These are phyloP conservation scores for Caenorhabditis sulstoni DNA, from an alignment of 2,888 invertebrate species.

Conservation along the genomic window DNA sequence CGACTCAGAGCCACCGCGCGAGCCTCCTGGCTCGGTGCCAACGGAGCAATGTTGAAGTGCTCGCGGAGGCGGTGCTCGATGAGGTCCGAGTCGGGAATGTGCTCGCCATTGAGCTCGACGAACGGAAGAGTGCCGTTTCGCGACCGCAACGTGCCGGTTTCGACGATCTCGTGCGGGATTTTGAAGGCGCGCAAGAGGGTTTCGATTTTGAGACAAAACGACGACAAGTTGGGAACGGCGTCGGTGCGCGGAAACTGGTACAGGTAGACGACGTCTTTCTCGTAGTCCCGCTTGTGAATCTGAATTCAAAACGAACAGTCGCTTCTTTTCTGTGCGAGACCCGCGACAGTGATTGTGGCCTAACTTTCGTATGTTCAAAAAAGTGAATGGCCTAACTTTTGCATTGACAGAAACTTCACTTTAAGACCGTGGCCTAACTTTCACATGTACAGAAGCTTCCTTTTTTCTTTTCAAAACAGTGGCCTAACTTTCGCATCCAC, in stretches of 20 bases:
- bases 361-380: too few relatives aligned
- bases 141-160: constrained; percentile 19
- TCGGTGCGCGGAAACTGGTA: constrained; percentile 58
- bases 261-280: too few relatives aligned
- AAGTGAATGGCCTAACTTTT: too few relatives aligned
- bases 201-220: constrained; percentile 77
- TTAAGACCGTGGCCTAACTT: too few relatives aligned
- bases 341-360: too few relatives aligned
- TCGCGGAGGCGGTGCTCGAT: constrained; percentile 48
- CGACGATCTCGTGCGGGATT: constrained; percentile 69
- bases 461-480: too few relatives aligned
- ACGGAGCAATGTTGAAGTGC: constrained; percentile 46
- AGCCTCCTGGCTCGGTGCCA: constrained; percentile 24
- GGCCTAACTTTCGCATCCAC: too few relatives aligned
- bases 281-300: constrained; percentile 15
- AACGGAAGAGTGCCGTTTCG: constrained; percentile 52
- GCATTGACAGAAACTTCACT: too few relatives aligned
- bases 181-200: constrained; percentile 75
- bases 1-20: constrained; percentile 32
- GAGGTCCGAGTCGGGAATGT: constrained; percentile 53
- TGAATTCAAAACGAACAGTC: too few relatives aligned
- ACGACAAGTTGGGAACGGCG: constrained; percentile 74
- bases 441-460: too few relatives aligned
- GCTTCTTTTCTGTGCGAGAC: too few relatives aligned
- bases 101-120: constrained; percentile 57